Evolutionary conservation across 2,888 invertebrate species (phyloP), one percentile per base, ranked within the genome.

Genomic region (Mallateleia sp.): DNA sequence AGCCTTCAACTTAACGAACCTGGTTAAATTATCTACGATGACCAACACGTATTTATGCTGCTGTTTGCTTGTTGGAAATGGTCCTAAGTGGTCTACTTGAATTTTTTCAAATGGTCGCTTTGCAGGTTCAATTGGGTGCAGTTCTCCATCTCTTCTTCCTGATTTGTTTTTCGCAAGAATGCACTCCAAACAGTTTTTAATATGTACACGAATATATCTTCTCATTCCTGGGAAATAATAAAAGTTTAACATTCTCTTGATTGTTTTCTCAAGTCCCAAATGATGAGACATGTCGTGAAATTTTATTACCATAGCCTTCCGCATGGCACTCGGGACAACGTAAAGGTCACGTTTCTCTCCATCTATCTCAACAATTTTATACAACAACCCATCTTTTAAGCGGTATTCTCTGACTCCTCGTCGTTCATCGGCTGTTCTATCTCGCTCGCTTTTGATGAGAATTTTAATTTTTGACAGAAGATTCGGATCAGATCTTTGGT

Each of bases 141-240:
- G 28, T 14, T 56, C 56, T 3, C 56, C 56, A 6, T n/a, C 56
- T 20, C 5, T 6, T 25, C 20, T 22, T 4, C 56, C 56, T 25
- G 18, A n/a, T 14, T 56, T 56, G n/a, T n/a, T 20, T 15, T 56
- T 56, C 24, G 56, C n/a, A 20, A 56, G 22, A 6, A 56, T 56
- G 20, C 56, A 56, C 56, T 56, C 56, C n/a, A 56, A 20, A 6
- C 56, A 56, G 20, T 56, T 56, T 15, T 7, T 9, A 22, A 56
- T 56, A 56, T 56, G 56, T 20, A 56, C 56, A 0, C 28, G 15
- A 20, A 56, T 22, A 56, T 56, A 56, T 25, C 28, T n/a, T 56
- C 28, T 11, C 28, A 56, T n/a, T 32, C 32, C n/a, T n/a, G 58
- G 58, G n/a, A 58, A 58, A 15, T 25, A 58, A 58, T 58, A 58